Base-by-base conservation (phyloP, 2,888 invertebrate species). In the Mesodorylaimus sp. region DNA sequence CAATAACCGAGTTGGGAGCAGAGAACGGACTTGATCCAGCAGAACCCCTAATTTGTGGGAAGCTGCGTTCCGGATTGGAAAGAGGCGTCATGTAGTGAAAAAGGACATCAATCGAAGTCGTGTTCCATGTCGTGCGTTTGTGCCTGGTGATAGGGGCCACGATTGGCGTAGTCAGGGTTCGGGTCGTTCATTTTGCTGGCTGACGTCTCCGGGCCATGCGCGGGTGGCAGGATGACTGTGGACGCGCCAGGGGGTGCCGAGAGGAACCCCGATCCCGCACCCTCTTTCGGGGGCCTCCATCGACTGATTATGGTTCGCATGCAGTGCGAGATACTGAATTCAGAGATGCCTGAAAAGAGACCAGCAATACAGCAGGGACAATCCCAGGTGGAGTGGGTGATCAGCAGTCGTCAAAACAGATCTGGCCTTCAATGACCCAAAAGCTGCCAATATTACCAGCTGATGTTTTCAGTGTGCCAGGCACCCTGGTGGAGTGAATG, bases 131-230 rank as follows among this genome's bases (percentile, higher is more conserved):
- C 23, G 21, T 32, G 27, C 16, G 36, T 49, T 24, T 49, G 43
- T 16, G 84, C 83, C 67, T 88, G 88, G 71, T 93, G 93, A 70
- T 89, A 93, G 57, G 86, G 78, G 59, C 84, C 79, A 56, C 93
- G 76, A 50, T 81, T 81, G 10, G 88, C 80, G 70, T 91, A 93
- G 70, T 93, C 93, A 69, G 83, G 82, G 69, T 91, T 93, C 64
- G 88, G 86, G 64, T 91, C 88, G 57, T 88, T 93, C 48, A 91
- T 72, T 64, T 89, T 83, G 53, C 87, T 79, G 49, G 85, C 80
- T 56, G 79, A 79, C 32, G 86, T 76, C 48, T 65, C 77, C 29
- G 85, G 77, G 49, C 79, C 80, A 67, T 61, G 58, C 50, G 68
- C 61, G 48, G 69, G 66, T 3, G 68, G 65, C 3, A 71, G 66